phyloP scores from a whole-genome alignment of 2,113 vertebrate genomes.

The Delphinus delphis region DNA sequence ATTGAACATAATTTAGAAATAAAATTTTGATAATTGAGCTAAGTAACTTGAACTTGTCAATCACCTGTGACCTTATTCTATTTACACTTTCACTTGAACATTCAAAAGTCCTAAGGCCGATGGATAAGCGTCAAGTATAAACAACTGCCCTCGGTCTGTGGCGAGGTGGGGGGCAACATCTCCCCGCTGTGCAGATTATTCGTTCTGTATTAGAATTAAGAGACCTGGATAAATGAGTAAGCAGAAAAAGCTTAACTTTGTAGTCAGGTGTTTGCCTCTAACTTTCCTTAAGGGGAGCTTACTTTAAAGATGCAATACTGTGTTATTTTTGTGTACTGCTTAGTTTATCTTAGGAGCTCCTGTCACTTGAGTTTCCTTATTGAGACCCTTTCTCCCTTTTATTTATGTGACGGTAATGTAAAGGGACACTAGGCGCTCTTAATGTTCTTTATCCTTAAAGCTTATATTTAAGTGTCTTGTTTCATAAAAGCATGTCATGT shows the following conservation, averaged over 20 bases:
- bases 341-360: background rate
- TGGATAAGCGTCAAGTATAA: background rate
- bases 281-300: background rate
- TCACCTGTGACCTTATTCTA: conserved; percentile 80
- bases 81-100: conserved; percentile 67
- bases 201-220: background rate
- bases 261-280: rapidly evolving
- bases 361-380: background rate
- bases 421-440: background rate
- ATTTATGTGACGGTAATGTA: background rate
- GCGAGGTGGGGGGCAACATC: rapidly evolving
- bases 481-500: background rate
- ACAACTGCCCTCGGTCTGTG: background rate
- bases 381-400: background rate
- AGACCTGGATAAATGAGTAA: background rate
- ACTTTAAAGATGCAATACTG: background rate
- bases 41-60: conserved; percentile 81
- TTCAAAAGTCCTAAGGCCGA: conserved; percentile 48
- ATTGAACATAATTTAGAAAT: conserved; percentile 82
- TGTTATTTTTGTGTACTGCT: background rate
- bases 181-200: background rate
- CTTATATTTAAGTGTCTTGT: background rate
- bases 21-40: conserved; percentile 83
- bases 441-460: background rate
- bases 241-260: background rate